Base-by-base conservation (phyloP, 2,797 vertebrate genomes). In the Enoplosus armatus region DNA sequence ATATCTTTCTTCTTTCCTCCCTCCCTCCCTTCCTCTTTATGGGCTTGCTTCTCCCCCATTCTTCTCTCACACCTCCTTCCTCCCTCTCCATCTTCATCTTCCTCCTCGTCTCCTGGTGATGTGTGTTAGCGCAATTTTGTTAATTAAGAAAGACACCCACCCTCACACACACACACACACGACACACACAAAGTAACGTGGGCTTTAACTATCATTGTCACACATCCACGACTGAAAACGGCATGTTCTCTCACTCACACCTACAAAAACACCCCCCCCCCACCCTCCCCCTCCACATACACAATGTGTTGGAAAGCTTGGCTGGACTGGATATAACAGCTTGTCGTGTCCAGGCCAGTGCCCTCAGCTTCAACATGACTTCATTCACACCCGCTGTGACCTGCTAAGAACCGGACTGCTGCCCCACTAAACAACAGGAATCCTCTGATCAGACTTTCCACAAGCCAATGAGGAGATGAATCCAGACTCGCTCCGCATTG, bases 71-170 rank as follows among this genome's bases (percentile, higher is more conserved):
- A 69, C 70, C 68, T 83, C 76, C 33, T 69, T 71, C 70, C 39
- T 61, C 62, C 35, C 51, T 33, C 55, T 68, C 27, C 35, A 33
- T 72, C 70, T 59, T 48, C 64, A 33, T 74, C 72, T 54, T 45
- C 31, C 24, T 72, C 54, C 22, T 27, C 0, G 31, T 55, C 80
- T 81, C 76, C 56, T 3, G 55, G 47, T 86, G 56, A 56, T 66
- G 41, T 56, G 26, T 24, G 83, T 83, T 85, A 33, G 69, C 83
- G 74, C 85, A 54, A 65, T 85, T 82, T 79, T 20, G 56, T 83
- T 92, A 89, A 94, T 92, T 89, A 91, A 83, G 50, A 77, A 74
- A 79, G 88, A 90, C 83, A 74, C 72, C 61, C 75, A 50, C 80
- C 79, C 72, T 72, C 69, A n/a, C n/a, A 56, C 51, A 29, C 62